Evolutionary conservation across 2,888 invertebrate genomes (phyloP).

Genomic region (Erebia ligea): DNA sequence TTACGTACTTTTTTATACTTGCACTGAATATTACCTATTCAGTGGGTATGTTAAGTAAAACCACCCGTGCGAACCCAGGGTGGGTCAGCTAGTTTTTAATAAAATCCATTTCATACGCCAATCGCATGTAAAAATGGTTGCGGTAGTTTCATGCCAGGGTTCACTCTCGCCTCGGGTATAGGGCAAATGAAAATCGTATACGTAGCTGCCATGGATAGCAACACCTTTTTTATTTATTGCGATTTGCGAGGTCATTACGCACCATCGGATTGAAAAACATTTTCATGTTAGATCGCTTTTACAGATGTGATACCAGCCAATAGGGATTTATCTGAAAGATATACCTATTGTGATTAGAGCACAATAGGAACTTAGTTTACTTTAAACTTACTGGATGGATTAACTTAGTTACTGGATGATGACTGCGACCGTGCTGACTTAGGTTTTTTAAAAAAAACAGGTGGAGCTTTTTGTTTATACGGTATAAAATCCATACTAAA

Average conservation of each 20-base stretch:
- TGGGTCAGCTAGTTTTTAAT: background rate
- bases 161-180: background rate
- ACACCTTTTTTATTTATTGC: slow-evolving; percentile 28
- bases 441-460: too few species aligned
- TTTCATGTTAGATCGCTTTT: slow-evolving; percentile 34
- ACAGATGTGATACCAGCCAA: slow-evolving; percentile 19
- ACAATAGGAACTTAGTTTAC: too few species aligned
- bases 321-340: background rate
- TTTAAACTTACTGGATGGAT: too few species aligned
- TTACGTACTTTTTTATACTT: too few species aligned
- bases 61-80: too few species aligned
- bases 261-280: slow-evolving; percentile 35
- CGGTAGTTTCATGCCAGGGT: background rate
- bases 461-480: too few species aligned
- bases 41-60: too few species aligned
- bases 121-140: background rate
- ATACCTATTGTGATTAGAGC: too few species aligned
- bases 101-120: background rate
- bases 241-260: slow-evolving; percentile 31
- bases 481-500: too few species aligned
- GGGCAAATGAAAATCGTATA: slow-evolving; percentile 1
- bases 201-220: background rate
- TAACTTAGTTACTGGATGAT: too few species aligned
- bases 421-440: too few species aligned
- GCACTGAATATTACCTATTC: too few species aligned